Evolutionary conservation across 2,113 vertebrate genomes (phyloP), one percentile per base, ranked within the genome.

Genomic region (Arvicanthis niloticus): DNA sequence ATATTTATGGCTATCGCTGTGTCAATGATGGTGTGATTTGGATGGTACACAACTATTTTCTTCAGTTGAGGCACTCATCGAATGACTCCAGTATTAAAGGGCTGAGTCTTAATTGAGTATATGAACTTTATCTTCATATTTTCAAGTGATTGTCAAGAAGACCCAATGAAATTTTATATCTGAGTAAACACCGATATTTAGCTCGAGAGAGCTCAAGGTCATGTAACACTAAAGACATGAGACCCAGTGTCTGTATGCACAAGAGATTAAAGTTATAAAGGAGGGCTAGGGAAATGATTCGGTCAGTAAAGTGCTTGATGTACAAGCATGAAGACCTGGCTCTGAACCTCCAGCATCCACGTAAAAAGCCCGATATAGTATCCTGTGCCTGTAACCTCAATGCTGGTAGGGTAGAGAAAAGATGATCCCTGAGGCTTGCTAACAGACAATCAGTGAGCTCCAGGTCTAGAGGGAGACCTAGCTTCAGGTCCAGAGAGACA

Each of bases 1-100:
- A 95, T 97, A 92, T 90, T 97, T 97, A 96, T 92, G 82, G 68
- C 34, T 97, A 89, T 88, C 68, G 8, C 70, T 88, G 4, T 95
- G 80, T 62, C 85, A 94, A 31, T 72, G 88, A 87, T 87, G 56
- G 88, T 78, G 0, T 96, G 91, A 91, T 95, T 95, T 67, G 85
- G 94, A 67, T 85, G 51, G 90, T 21, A 85, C 86, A 31, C 76
- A 48, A 90, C 40, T 80, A 85, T 78, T 91, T 96, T 60, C 60
- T 84, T 95, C 76, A 86, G 68, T 89, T 72, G 87, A 48, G 65
- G 58, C 40, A 11, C 22, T 81, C 31, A 86, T 51, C 75, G 89
- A 91, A 77, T 76, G 88, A 96, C 48, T 58, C 84, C 34, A 80
- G 45, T 62, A 34, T 92, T 90, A 56, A 56, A 93, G 48, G 60